These are phyloP conservation scores for Cuniculus paca DNA, from an alignment of 2,797 vertebrate species.

Conservation along the genomic window DNA sequence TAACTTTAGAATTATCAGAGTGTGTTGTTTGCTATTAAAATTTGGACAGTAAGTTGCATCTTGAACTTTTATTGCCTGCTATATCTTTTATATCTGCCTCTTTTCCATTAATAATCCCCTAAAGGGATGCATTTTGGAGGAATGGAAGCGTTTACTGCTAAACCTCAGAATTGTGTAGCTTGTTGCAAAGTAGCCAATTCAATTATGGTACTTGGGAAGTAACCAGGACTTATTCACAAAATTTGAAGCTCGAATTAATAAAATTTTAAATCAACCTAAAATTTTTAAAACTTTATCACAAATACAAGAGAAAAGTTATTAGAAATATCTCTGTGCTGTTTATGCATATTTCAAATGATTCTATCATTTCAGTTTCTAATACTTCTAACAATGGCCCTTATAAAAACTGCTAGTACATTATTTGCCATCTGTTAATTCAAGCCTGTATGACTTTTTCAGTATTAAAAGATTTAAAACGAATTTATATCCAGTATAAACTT, in stretches of 20 bases:
- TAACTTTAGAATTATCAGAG: constrained; percentile 41
- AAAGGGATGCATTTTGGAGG: constrained; percentile 82
- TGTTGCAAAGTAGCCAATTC: constrained; percentile 75
- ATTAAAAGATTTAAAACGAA: constrained; percentile 55
- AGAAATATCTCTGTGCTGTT: neutral
- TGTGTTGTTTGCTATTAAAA: constrained; percentile 52
- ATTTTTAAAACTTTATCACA: constrained; percentile 41
- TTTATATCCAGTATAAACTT: neutral
- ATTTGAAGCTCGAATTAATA: constrained; percentile 43
- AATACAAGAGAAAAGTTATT: constrained; percentile 32
- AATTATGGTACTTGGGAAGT: neutral
- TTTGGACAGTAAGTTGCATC: constrained; percentile 51
- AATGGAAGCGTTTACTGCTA: constrained; percentile 83
- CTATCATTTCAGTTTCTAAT: constrained; percentile 36
- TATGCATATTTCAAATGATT: constrained; percentile 19
- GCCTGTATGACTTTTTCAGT: neutral
- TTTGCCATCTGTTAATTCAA: neutral
- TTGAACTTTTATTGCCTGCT: constrained; percentile 55
- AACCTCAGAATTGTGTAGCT: constrained; percentile 81
- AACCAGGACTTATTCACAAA: constrained; percentile 12
- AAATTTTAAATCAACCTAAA: constrained; percentile 58
- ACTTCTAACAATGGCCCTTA: neutral
- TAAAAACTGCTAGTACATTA: constrained; percentile 1
- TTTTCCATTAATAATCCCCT: constrained; percentile 82
- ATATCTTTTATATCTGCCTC: constrained; percentile 83